Percentiles rank a stretch among this genome's conserved stretches.
Evolutionary conservation across 2,888 invertebrate species (phyloP).

Genomic region (Glomeris marginata): DNA sequence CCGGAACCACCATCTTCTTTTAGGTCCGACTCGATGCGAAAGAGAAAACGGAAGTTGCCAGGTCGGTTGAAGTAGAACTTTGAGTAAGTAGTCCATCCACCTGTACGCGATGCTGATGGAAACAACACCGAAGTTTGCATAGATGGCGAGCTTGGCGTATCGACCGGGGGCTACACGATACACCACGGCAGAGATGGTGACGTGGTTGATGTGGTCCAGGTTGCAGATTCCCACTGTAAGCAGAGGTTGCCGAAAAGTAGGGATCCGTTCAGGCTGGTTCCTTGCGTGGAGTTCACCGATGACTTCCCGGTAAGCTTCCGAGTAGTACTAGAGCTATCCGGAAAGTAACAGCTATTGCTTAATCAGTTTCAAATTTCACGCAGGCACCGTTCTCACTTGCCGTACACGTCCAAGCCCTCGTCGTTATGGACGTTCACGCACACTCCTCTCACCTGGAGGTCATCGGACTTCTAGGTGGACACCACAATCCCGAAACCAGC

Average conservation of each 20-base stretch:
- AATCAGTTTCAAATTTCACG: not conserved
- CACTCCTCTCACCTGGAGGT: conserved; percentile 54
- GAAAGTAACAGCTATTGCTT: too few species aligned
- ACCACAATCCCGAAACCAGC: conserved; percentile 27
- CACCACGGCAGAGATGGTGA: conserved; percentile 46
- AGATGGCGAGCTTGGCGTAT: conserved; percentile 37
- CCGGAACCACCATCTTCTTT: not conserved
- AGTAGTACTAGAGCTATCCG: not conserved
- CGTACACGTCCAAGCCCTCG: conserved; percentile 42
- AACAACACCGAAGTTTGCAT: not conserved
- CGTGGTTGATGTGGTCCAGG: conserved; percentile 35
- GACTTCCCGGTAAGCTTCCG: conserved; percentile 42
- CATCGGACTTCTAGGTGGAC: conserved; percentile 56
- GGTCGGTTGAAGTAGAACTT: conserved; percentile 29
- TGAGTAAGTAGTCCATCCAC: too few species aligned
- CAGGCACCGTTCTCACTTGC: conserved; percentile 48
- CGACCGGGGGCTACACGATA: conserved; percentile 48
- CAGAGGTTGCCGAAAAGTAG: conserved; percentile 9
- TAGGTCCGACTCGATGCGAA: not conserved
- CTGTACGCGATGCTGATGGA: too few species aligned
- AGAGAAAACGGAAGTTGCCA: not conserved
- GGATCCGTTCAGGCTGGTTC: conserved; percentile 39
- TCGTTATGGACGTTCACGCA: conserved; percentile 53
- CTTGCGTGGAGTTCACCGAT: conserved; percentile 42
- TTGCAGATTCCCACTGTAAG: conserved; percentile 26